Conservation (phyloP, 2,113 vertebrate species). For the Macrotus californicus region DNA sequence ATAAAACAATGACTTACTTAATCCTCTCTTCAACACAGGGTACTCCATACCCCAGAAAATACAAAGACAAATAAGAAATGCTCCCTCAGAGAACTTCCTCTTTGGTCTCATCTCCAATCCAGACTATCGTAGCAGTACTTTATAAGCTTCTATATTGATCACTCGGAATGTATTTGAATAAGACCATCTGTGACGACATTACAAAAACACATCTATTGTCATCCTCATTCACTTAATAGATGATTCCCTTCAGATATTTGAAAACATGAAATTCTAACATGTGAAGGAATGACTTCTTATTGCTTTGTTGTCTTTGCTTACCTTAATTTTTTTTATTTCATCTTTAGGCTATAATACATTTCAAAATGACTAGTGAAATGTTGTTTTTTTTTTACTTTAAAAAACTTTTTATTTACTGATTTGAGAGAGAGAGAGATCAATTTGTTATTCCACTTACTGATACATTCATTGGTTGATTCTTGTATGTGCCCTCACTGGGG, state of each 20-base stretch:
- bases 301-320: conserved; percentile 9
- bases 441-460: too few relatives aligned
- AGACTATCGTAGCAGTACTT: background rate
- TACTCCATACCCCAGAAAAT: background rate
- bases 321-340: background rate
- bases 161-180: background rate
- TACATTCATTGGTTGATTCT: too few relatives aligned
- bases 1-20: background rate
- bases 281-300: background rate
- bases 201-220: conserved; percentile 10
- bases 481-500: too few relatives aligned
- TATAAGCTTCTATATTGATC: conserved; percentile 26
- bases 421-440: too few relatives aligned
- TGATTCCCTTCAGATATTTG: conserved; percentile 40
- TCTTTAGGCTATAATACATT: background rate
- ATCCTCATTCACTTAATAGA: conserved; percentile 32
- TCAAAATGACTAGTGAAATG: background rate
- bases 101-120: background rate
- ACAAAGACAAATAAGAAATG: background rate
- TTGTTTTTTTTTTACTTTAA: too few relatives aligned
- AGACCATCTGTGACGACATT: conserved; percentile 23
- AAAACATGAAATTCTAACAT: conserved; percentile 34
- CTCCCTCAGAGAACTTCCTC: background rate
- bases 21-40: background rate
- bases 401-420: too few relatives aligned